Percentiles rank a stretch among this genome's conserved stretches.
Conservation (phyloP, 2,113 vertebrate genomes). For the Heterotilapia buettikoferi region DNA sequence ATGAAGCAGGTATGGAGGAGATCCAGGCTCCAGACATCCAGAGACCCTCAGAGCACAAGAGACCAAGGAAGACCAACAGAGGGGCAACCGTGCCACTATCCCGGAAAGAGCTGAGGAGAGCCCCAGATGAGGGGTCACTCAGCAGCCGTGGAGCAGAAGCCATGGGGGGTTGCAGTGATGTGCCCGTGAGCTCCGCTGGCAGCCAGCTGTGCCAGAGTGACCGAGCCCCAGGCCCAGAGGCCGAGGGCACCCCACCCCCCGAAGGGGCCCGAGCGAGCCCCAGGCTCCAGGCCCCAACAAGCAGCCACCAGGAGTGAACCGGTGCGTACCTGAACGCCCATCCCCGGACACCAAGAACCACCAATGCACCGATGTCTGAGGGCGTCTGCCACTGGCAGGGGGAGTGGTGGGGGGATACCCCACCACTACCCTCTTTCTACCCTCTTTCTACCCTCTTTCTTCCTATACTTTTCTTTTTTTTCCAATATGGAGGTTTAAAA, state of each 20-base stretch:
- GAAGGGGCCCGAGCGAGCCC: too few relatives aligned
- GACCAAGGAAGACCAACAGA: too few relatives aligned
- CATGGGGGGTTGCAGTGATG: too few relatives aligned
- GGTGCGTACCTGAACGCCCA: background rate
- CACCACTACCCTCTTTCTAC: background rate
- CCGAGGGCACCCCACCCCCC: background rate
- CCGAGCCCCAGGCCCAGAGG: background rate
- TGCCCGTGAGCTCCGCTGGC: fast-evolving
- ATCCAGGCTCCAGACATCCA: too few relatives aligned
- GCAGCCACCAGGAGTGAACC: too few relatives aligned
- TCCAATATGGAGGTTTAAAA: background rate
- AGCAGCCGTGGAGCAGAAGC: fast-evolving
- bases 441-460: background rate
- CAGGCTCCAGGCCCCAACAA: too few relatives aligned
- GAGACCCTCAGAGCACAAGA: too few relatives aligned
- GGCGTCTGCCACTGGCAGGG: background rate
- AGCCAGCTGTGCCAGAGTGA: background rate
- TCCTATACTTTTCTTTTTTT: background rate
- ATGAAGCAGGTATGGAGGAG: too few relatives aligned
- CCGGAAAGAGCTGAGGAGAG: too few relatives aligned
- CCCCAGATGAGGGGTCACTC: too few relatives aligned
- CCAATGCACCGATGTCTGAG: background rate
- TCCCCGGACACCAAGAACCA: background rate
- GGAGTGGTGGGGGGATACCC: background rate
- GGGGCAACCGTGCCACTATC: too few relatives aligned